Base-by-base conservation (phyloP, 1,140 invertebrate species). In the Calliphora vicina region DNA sequence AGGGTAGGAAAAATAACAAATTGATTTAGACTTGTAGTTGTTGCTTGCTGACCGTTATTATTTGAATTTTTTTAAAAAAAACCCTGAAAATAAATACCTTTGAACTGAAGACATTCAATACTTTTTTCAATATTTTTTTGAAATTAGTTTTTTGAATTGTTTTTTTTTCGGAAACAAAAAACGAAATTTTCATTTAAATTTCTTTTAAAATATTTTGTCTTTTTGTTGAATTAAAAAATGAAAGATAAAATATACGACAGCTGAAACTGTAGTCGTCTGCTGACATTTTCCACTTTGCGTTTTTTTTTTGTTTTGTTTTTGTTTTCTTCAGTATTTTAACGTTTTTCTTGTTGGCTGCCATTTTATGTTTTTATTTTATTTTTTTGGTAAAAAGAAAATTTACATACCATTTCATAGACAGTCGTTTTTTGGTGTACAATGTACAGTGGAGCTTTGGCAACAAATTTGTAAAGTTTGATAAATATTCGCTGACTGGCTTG, bases 221-320 rank as follows among this genome's bases (percentile, higher is more conserved):
- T 35, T 35, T 35, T n/a, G n/a, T n/a, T n/a, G n/a, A 35, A 35
- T 35, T 35, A 8, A 6, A 35, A 35, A 35, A 35, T 8, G 35
- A 5, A 35, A 35, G 35, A 10, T 8, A 35, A 67, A 67, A 67
- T 10, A 8, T 67, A 67, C 61, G 61, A 67, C 61, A 67, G 61
- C 61, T 67, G 61, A 20, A 67, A 9, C 25, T 67, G 8, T 50
- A 50, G n/a, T 61, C 12, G 50, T 67, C 61, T 67, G 61, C 25
- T 67, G 61, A 67, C 61, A 67, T 67, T 67, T 67, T 67, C 61
- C 61, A 67, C 61, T 67, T 67, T 10, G 61, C 61, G 61, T 67
- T 10, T 67, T 67, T 12, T 50, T 50, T 50, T 50, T 50, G 12
- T 45, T 45, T 13, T 13, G 43, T 45, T 12, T 50, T 50, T n/a